Conservation (phyloP, 2,888 invertebrate genomes). For the Orthonychiurus folsomi region DNA sequence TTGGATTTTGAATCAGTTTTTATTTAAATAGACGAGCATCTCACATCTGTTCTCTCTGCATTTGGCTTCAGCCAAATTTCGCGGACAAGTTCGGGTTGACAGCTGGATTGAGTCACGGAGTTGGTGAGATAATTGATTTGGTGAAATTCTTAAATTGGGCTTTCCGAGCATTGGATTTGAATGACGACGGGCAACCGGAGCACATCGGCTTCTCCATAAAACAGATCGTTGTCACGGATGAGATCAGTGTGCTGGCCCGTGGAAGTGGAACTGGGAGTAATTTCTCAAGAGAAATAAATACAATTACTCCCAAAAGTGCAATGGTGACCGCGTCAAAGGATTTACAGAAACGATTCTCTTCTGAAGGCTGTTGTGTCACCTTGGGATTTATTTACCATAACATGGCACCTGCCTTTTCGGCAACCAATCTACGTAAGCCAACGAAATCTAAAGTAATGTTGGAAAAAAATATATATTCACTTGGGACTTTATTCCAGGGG, state of each 20-base stretch:
- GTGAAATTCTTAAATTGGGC: not conserved
- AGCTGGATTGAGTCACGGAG: constrained; percentile 17
- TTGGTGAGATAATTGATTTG: not conserved
- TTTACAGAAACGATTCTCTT: constrained; percentile 14
- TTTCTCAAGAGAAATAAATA: not conserved
- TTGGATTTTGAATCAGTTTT: too few species aligned
- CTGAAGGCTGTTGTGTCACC: constrained; percentile 26
- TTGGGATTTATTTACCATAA: constrained; percentile 28
- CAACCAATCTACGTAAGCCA: constrained; percentile 21
- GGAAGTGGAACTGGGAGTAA: not conserved
- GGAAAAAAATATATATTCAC: too few species aligned
- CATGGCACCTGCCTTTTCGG: constrained; percentile 23
- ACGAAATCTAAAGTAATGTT: too few species aligned
- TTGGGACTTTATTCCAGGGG: too few species aligned
- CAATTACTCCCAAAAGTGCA: constrained; percentile 11
- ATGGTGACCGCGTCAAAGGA: not conserved
- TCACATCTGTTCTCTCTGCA: constrained; percentile 20
- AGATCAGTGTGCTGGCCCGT: not conserved
- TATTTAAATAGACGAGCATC: too few species aligned
- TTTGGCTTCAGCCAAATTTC: constrained; percentile 29
- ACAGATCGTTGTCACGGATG: constrained; percentile 1
- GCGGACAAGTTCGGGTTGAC: constrained; percentile 24
- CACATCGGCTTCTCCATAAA: not conserved
- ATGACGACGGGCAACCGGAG: not conserved
- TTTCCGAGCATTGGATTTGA: constrained; percentile 6